Conservation (phyloP, 2,113 vertebrate species). For the Aspiorhynchus laticeps region DNA sequence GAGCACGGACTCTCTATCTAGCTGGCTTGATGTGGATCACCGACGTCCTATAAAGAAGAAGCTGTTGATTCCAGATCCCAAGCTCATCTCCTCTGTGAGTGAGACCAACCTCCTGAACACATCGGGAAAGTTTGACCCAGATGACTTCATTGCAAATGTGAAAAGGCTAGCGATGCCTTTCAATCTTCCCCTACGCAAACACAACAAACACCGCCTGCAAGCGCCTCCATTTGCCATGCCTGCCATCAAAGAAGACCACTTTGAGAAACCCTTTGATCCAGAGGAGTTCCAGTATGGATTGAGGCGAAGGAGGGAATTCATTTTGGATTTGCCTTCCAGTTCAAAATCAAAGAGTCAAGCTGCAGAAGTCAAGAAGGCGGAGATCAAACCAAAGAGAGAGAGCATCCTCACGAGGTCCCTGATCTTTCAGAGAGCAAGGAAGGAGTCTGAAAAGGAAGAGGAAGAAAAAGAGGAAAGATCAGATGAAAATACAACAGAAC, state of each 20-base stretch:
- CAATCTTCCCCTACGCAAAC: conserved; percentile 86
- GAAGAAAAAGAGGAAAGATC: conserved; percentile 41
- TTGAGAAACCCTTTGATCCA: conserved; percentile 89
- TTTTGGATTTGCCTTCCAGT: conserved; percentile 58
- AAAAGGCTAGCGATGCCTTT: conserved; percentile 85
- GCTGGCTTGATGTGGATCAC: conserved; percentile 69
- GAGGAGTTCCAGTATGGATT: conserved; percentile 86
- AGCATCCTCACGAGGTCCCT: conserved; percentile 82
- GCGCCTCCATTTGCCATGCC: conserved; percentile 88
- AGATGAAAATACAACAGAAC: background rate
- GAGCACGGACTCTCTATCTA: conserved; percentile 61
- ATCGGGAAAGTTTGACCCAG: conserved; percentile 83
- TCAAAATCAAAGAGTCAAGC: conserved; percentile 53
- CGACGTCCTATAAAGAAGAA: conserved; percentile 58
- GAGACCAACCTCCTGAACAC: conserved; percentile 81
- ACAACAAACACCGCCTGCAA: conserved; percentile 78
- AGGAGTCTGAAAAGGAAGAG: conserved; percentile 65
- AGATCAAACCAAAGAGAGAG: conserved; percentile 76
- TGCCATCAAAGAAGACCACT: conserved; percentile 86
- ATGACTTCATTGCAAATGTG: conserved; percentile 87
- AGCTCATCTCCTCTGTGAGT: conserved; percentile 73
- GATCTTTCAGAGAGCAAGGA: conserved; percentile 3
- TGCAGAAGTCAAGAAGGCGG: background rate
- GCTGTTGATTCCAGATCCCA: conserved; percentile 57
- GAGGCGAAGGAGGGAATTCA: conserved; percentile 77